Evolutionary conservation across 2,113 vertebrate species (phyloP).

Genomic region (Xyrauchen texanus): DNA sequence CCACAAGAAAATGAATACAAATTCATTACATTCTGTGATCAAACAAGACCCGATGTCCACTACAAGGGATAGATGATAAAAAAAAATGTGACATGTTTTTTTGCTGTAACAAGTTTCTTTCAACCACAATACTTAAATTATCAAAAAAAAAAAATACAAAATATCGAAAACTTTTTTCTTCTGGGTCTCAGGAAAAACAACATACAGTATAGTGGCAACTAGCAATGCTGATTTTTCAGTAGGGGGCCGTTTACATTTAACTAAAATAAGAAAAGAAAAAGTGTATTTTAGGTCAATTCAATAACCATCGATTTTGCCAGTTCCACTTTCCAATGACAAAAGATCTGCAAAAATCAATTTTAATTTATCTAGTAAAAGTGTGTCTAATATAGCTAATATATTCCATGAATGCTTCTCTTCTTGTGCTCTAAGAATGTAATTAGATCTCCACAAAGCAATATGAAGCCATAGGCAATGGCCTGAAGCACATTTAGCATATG

Average conservation of each 20-base stretch:
- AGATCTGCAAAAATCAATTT: conserved; percentile 38
- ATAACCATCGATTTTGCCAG: conserved; percentile 50
- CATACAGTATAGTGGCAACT: no score
- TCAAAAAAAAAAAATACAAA: no score
- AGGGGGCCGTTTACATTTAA: neutral
- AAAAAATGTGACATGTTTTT: no score
- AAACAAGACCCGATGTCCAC: no score
- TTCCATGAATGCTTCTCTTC: conserved; percentile 43
- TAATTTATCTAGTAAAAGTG: conserved; percentile 49
- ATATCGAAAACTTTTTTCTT: no score
- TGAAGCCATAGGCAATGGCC: conserved; percentile 45
- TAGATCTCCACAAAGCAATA: conserved; percentile 39
- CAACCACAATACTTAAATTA: no score
- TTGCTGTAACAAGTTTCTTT: no score
- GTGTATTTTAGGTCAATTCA: conserved; percentile 29
- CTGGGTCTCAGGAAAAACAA: no score
- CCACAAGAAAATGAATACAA: no score
- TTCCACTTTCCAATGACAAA: conserved; percentile 37
- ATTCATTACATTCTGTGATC: no score
- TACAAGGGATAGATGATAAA: no score
- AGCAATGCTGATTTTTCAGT: no score
- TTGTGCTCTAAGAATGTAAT: conserved; percentile 47
- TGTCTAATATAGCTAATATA: conserved; percentile 51
- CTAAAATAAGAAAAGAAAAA: neutral
- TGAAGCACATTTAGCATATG: conserved; percentile 48